Base-by-base conservation (phyloP, 2,888 invertebrate species). In the Macrosoma leucophasiata region DNA sequence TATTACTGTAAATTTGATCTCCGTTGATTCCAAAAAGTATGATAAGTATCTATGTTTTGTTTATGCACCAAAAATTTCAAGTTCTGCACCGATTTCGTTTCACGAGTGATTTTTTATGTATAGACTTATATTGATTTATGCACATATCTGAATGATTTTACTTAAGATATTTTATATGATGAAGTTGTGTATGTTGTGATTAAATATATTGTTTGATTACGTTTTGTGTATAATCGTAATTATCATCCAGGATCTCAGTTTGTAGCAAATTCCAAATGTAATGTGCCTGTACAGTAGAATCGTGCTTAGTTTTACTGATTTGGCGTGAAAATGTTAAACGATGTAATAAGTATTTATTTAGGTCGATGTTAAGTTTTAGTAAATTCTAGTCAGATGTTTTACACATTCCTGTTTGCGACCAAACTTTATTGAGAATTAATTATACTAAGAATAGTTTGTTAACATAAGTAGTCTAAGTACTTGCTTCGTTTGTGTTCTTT, bases 361-460 rank as follows among this genome's bases (percentile, higher is more conserved):
- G 77, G 74, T 75, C 67, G 73, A 70, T 71, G 84, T 82, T 84
- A 82, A 73, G 84, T 82, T 82, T 74, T 82, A 77, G 73, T 72
- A 84, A 82, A 84, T 81, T 84, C 84, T 84, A 84, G 84, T 82
- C 84, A 84, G 62, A 69, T 75, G 81, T 84, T 82, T 76, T 76
- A 77, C 63, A 79, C 84, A 82, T 82, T 84, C 84, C 84, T 82
- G 81, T 82, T 82, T 72, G 72, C 76, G 81, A 82, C 78, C 81
- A 81, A 82, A 81, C 79, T 64, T 63, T 70, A 60, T 62, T 55
- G 60, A 67, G 60, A 58, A 62, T 57, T 63, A 62, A 33, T 26
- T 63, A 56, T 58, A 48, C 40, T 52, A 52, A 57, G 50, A 35
- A 37, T 47, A 46, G 43, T n/a, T n/a, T 49, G 24, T 51, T 41